Conservation (phyloP, 2,113 vertebrate genomes). For the Speoplatyrhinus poulsoni region DNA sequence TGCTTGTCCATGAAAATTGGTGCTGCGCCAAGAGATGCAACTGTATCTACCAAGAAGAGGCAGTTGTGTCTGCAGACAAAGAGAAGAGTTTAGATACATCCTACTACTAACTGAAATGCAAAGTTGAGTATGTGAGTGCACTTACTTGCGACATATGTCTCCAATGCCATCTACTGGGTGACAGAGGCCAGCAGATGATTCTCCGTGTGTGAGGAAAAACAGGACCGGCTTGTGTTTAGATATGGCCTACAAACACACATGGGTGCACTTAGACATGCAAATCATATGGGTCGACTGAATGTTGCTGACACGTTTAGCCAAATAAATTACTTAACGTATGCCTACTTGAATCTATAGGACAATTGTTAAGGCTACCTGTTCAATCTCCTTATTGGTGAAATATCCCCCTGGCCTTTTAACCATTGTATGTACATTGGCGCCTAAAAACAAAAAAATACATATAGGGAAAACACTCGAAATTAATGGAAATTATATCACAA, state of each 20-base stretch:
- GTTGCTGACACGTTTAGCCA: no score
- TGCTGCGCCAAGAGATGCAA: conserved; percentile 89
- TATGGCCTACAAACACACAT: conserved; percentile 74
- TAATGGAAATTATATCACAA: background rate
- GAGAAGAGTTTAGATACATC: background rate
- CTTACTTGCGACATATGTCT: conserved; percentile 88
- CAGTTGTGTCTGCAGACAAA: conserved; percentile 81
- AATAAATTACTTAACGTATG: background rate
- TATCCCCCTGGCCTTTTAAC: conserved; percentile 81
- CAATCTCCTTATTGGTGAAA: conserved; percentile 83
- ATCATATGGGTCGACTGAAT: background rate
- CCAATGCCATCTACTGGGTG: conserved; percentile 90
- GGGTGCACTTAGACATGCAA: background rate
- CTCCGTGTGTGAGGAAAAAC: conserved; percentile 93
- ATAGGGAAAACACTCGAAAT: background rate
- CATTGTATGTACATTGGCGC: conserved; percentile 83
- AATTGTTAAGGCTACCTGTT: conserved; percentile 76
- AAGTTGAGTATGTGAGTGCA: background rate
- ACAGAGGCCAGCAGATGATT: conserved; percentile 88
- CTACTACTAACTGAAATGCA: background rate
- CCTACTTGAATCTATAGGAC: background rate
- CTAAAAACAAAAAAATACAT: conserved; percentile 60
- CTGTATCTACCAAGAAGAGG: conserved; percentile 89
- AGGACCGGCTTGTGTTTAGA: conserved; percentile 82
- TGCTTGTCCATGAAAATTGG: conserved; percentile 95